These are phyloP conservation scores for Sesia bembeciformis DNA, from an alignment of 2,888 invertebrate genomes.

Conservation along the genomic window DNA sequence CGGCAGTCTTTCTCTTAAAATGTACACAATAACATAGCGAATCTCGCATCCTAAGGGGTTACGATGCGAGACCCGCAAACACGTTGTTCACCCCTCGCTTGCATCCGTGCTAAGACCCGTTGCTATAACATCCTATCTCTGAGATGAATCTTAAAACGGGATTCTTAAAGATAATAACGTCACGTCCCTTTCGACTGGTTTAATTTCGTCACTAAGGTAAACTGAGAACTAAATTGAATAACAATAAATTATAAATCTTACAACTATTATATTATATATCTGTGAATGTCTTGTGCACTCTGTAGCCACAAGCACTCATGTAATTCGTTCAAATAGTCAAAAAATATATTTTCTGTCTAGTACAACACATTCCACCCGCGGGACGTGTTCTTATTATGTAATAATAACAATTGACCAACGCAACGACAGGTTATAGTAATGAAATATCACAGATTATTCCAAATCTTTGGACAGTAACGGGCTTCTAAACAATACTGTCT, in stretches of 20 bases:
- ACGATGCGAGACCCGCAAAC: slow-evolving; percentile 48
- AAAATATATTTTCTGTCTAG: slow-evolving; percentile 73
- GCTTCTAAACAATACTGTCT: slow-evolving; percentile 44
- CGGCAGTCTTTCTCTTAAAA: slow-evolving; percentile 68
- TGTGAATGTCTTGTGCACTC: slow-evolving; percentile 65
- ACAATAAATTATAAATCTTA: slow-evolving; percentile 74
- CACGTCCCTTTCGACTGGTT: slow-evolving; percentile 71
- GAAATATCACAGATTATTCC: slow-evolving; percentile 74
- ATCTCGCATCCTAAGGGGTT: slow-evolving; percentile 42
- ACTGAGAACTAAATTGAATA: slow-evolving; percentile 72
- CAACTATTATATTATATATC: slow-evolving; percentile 66
- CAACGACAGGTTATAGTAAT: slow-evolving; percentile 70
- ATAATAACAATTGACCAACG: slow-evolving; percentile 74
- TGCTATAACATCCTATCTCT: slow-evolving; percentile 40
- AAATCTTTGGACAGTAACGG: slow-evolving; percentile 74
- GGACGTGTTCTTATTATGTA: slow-evolving; percentile 64
- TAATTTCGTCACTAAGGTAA: slow-evolving; percentile 69
- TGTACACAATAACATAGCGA: slow-evolving; percentile 68
- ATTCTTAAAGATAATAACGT: slow-evolving; percentile 66
- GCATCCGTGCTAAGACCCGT: slow-evolving; percentile 42
- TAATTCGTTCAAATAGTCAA: slow-evolving; percentile 72
- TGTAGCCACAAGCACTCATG: slow-evolving; percentile 63
- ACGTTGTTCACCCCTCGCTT: slow-evolving; percentile 56
- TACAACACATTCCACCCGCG: slow-evolving; percentile 49
- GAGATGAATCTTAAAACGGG: slow-evolving; percentile 42